Evolutionary conservation across 2,888 invertebrate species (phyloP).

Genomic region (Melinaea marsaeus): DNA sequence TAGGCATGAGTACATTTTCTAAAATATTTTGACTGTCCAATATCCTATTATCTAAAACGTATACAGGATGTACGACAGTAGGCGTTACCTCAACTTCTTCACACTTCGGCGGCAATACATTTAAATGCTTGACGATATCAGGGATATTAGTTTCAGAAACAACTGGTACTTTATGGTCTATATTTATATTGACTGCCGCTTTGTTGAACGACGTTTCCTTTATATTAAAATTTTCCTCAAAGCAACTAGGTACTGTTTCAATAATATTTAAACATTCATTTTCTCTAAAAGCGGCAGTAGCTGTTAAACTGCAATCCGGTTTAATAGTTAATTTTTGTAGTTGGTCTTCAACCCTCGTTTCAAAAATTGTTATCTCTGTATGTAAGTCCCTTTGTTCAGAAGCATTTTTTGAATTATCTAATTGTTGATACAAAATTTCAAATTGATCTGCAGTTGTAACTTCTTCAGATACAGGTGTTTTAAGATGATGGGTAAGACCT

Average conservation of each 20-base stretch:
- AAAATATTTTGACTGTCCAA: slow-evolving; percentile 67
- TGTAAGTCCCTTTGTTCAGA: slow-evolving; percentile 53
- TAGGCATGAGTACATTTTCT: slow-evolving; percentile 40
- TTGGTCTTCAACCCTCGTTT: slow-evolving; percentile 73
- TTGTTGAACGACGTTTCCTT: slow-evolving; percentile 55
- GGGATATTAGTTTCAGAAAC: slow-evolving; percentile 67
- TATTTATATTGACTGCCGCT: slow-evolving; percentile 73
- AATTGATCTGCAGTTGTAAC: slow-evolving; percentile 65
- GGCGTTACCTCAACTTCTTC: slow-evolving; percentile 59
- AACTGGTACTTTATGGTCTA: slow-evolving; percentile 72
- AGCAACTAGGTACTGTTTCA: slow-evolving; percentile 60
- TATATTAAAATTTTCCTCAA: slow-evolving; percentile 71
- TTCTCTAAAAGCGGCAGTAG: slow-evolving; percentile 75
- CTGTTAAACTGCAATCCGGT: slow-evolving; percentile 73
- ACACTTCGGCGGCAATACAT: slow-evolving; percentile 41
- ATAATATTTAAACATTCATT: slow-evolving; percentile 80
- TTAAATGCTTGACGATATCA: slow-evolving; percentile 49
- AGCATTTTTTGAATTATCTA: slow-evolving; percentile 48
- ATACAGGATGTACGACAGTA: slow-evolving; percentile 49
- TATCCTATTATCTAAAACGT: slow-evolving; percentile 60
- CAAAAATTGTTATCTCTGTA: slow-evolving; percentile 60
- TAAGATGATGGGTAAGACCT: slow-evolving; percentile 56
- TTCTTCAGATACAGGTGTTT: slow-evolving; percentile 63
- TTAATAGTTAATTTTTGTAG: slow-evolving; percentile 71
- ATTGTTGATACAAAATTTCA: slow-evolving; percentile 42